Base-by-base conservation (phyloP, 2,797 vertebrate species). In the Cyclura pinguis region DNA sequence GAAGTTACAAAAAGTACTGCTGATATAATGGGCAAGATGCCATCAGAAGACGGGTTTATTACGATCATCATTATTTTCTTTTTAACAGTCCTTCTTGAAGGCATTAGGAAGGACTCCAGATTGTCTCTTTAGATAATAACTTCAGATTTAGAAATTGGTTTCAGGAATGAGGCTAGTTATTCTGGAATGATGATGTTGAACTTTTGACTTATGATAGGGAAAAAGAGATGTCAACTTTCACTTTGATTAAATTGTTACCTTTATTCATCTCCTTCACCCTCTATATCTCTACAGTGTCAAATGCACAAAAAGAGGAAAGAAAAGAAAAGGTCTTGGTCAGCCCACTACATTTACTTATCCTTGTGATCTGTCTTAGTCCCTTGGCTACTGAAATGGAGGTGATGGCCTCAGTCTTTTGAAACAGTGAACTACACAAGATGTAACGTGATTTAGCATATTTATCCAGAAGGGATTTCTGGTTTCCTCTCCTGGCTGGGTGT, bases 401-500 rank as follows among this genome's bases (percentile, higher is more conserved):
- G 90, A 87, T 67, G 32, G 72, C 59, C 93, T 93, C 80, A 91
- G 80, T 35, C 13, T 38, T 47, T 93, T 94, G 93, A 91, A 94
- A 93, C 4, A 89, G 85, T 38, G 88, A 94, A 78, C 42, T 89
- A 80, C 88, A 59, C 29, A 89, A 81, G 93, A 93, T 84, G 82
- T 88, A 95, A 91, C 81, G 84, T 88, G 86, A 92, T 94, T 95
- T 93, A 95, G 85, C 89, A 89, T 93, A 88, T 96, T 95, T 95
- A 92, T 94, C 67, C 91, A 94, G 85, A 93, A 95, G 67, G 86
- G 50, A 90, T 91, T 93, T 22, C 22, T 94, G 20, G 91, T 85
- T 90, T 95, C 89, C 57, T 92, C 27, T 88, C 6, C 57, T 90
- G 85, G 57, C 84, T 91, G 6, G 4, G 9, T 89, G 35, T 88